Evolutionary conservation across 2,113 vertebrate species (phyloP).

Genomic region (Procavia capensis): DNA sequence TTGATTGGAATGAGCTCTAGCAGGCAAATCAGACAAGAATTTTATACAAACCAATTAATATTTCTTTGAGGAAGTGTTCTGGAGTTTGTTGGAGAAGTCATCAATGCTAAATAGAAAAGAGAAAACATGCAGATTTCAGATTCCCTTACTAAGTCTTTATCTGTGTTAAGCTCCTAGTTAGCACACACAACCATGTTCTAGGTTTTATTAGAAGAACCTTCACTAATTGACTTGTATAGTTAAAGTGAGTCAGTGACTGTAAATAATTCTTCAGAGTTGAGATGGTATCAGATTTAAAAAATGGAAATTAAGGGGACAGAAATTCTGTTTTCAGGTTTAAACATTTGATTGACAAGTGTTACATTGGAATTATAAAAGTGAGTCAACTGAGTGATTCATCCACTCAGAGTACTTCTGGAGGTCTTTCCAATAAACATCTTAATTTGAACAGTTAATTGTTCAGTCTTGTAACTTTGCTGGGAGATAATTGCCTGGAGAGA

Average conservation of each 20-base stretch:
- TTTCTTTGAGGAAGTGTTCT: not conserved
- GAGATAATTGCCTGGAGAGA: constrained; percentile 37
- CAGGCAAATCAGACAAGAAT: not conserved
- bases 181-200: not conserved
- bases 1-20: not conserved
- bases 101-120: not conserved
- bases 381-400: constrained; percentile 11
- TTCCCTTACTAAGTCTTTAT: not conserved
- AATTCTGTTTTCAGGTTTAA: not conserved
- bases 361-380: not conserved
- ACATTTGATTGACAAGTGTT: constrained; percentile 5
- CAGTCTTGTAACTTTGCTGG: not conserved
- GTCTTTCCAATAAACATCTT: not conserved
- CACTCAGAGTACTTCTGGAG: not conserved
- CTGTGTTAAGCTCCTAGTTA: not conserved
- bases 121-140: not conserved
- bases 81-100: constrained; percentile 8
- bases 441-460: constrained; percentile 52
- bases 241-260: not conserved
- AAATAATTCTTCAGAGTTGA: constrained; percentile 23
- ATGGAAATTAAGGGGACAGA: not conserved
- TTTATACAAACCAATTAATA: not conserved
- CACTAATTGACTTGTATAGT: not conserved
- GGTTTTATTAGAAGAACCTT: not conserved
- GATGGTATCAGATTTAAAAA: not conserved